Evolutionary conservation across 2,113 vertebrate genomes (phyloP).

Genomic region (Mus pahari): DNA sequence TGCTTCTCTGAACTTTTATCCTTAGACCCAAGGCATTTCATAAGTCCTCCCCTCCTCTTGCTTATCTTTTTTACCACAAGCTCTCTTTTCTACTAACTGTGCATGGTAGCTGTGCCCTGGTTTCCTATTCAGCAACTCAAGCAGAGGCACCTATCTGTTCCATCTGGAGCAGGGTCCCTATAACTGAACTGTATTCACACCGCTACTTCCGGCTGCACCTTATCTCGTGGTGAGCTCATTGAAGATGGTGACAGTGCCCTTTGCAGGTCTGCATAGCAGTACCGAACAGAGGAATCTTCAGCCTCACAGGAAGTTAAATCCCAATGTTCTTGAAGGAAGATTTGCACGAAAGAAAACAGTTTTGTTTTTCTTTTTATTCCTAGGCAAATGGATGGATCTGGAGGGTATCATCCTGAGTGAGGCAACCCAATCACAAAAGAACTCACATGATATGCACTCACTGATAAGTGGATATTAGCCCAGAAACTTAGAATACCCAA

Average conservation of each 20-base stretch:
- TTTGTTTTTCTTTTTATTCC: not conserved
- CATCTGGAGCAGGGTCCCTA: not conserved
- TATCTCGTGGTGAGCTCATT: slow-evolving; percentile 17
- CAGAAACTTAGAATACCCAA: no score
- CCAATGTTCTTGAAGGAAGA: slow-evolving; percentile 43
- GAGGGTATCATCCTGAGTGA: no score
- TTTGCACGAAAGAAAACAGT: not conserved
- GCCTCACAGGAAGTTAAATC: not conserved
- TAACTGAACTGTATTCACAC: not conserved
- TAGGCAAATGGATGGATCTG: no score
- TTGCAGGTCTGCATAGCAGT: not conserved
- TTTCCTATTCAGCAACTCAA: not conserved
- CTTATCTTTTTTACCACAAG: not conserved
- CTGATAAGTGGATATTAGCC: no score
- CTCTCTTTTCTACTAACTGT: not conserved
- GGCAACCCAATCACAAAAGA: no score
- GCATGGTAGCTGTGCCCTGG: fast-evolving
- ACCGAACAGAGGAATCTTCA: not conserved
- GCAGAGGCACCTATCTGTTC: not conserved
- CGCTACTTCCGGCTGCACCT: not conserved
- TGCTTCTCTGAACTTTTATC: not conserved
- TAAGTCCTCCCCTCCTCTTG: not conserved
- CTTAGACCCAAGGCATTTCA: fast-evolving
- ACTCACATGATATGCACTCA: no score
- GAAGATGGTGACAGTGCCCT: not conserved